Evolutionary conservation across 1,140 invertebrate species (phyloP).

Genomic region (Drosophila novamexicana): DNA sequence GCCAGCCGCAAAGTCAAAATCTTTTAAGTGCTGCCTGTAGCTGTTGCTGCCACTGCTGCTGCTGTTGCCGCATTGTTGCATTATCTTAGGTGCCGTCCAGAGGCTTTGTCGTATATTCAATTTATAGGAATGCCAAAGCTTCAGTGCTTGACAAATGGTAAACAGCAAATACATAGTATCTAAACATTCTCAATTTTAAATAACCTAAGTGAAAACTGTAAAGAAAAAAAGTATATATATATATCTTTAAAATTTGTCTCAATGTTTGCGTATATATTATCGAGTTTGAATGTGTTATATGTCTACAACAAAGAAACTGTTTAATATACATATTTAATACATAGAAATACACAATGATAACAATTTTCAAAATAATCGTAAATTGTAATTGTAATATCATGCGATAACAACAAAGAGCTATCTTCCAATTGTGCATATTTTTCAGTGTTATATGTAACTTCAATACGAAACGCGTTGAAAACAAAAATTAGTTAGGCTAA

Average conservation of each 20-base stretch:
- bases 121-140: conserved; percentile 62
- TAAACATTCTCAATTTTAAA: conserved; percentile 6
- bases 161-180: conserved; percentile 30
- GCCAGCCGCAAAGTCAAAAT: conserved; percentile 1
- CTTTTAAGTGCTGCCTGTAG: conserved; percentile 1
- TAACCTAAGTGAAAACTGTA: conserved; percentile 22
- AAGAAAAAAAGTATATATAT: conserved; percentile 22
- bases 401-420: conserved; percentile 71
- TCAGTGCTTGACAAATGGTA: conserved; percentile 39
- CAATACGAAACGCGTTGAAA: conserved; percentile 10
- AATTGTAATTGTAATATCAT: conserved; percentile 34
- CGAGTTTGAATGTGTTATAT: conserved; percentile 51
- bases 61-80: conserved; percentile 52
- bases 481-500: conserved; percentile 65
- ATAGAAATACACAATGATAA: conserved; percentile 24
- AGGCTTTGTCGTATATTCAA: conserved; percentile 77
- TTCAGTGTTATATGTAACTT: conserved; percentile 59
- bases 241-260: conserved; percentile 33
- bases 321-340: conserved; percentile 20
- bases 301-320: conserved; percentile 33
- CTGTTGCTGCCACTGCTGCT: conserved; percentile 30
- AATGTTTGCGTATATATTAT: conserved; percentile 32
- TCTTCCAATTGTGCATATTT: conserved; percentile 79
- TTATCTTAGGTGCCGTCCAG: conserved; percentile 82
- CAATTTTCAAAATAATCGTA: conserved; percentile 32